Evolutionary conservation across 2,888 invertebrate species (phyloP).

Genomic region (Pecten maximus): DNA sequence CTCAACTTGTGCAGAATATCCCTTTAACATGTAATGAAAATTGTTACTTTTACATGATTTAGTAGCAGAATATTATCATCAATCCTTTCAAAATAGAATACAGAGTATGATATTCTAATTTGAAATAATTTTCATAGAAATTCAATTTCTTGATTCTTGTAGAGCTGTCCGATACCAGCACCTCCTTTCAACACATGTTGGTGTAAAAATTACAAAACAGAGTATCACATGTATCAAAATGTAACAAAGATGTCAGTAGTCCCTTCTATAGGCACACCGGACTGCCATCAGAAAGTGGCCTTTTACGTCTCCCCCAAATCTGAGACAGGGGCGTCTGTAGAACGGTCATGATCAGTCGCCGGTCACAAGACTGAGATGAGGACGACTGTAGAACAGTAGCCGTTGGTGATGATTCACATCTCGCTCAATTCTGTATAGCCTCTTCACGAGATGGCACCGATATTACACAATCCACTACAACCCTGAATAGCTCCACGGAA

Average conservation of each 20-base stretch:
- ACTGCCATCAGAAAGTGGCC: neutral
- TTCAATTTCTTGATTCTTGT: neutral
- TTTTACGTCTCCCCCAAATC: neutral
- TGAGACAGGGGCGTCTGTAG: too few relatives aligned
- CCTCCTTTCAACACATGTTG: neutral
- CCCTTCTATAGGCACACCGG: neutral
- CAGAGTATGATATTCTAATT: neutral
- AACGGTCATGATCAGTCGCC: too few relatives aligned
- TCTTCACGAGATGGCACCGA: neutral
- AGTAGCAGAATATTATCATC: neutral
- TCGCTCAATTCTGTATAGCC: too few relatives aligned
- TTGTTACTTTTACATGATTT: neutral
- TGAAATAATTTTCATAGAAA: neutral
- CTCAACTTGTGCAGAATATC: too few relatives aligned
- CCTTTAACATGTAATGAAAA: neutral
- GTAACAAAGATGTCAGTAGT: neutral
- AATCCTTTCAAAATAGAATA: neutral
- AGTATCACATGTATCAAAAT: neutral
- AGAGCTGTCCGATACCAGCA: neutral
- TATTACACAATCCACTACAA: conserved; percentile 11
- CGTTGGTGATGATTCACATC: too few relatives aligned
- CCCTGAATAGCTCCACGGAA: neutral
- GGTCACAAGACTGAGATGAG: too few relatives aligned
- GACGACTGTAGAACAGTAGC: too few relatives aligned
- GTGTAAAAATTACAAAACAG: neutral